A percentile compares a stretch with the other conserved stretches of the same genome.
phyloP scores from a whole-genome alignment of 2,113 vertebrate species.

The Upupa epops region DNA sequence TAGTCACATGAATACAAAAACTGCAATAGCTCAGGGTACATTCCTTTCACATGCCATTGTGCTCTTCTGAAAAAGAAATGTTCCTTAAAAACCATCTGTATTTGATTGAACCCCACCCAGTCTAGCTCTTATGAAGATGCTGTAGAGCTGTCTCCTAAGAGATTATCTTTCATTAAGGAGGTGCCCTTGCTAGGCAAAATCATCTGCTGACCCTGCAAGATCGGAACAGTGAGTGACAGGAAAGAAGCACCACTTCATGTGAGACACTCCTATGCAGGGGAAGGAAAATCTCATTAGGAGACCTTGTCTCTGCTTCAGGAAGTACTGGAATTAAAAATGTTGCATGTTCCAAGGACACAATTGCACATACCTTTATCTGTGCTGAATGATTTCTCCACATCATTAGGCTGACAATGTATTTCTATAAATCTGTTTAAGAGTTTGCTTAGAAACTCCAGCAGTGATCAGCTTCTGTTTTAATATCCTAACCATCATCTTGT shows the following conservation, averaged over 20 bases:
- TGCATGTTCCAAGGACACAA: not conserved
- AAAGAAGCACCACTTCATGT: constrained; percentile 42
- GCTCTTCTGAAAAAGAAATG: not conserved
- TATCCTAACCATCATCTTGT: not conserved
- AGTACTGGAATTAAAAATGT: not conserved
- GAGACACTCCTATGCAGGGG: not conserved
- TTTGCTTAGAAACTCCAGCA: not conserved
- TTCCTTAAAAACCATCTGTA: not conserved
- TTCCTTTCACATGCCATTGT: not conserved
- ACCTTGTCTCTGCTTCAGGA: constrained; percentile 29
- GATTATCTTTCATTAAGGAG: constrained; percentile 22
- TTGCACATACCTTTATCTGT: not conserved
- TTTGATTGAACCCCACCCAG: not conserved
- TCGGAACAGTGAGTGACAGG: constrained; percentile 33
- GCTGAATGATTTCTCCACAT: not conserved
- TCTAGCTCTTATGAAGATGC: not conserved
- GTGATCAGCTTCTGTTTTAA: not conserved
- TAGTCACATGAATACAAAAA: not conserved
- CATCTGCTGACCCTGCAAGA: not conserved
- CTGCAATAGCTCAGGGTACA: not conserved
- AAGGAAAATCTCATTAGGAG: constrained; percentile 48
- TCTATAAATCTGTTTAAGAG: not conserved
- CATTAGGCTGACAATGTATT: not conserved
- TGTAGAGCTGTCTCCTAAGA: not conserved
- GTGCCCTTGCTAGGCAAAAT: not conserved